Percentiles rank a stretch among this genome's conserved stretches.
Conservation (phyloP, 2,797 vertebrate genomes). For the Clarias fuscus region DNA sequence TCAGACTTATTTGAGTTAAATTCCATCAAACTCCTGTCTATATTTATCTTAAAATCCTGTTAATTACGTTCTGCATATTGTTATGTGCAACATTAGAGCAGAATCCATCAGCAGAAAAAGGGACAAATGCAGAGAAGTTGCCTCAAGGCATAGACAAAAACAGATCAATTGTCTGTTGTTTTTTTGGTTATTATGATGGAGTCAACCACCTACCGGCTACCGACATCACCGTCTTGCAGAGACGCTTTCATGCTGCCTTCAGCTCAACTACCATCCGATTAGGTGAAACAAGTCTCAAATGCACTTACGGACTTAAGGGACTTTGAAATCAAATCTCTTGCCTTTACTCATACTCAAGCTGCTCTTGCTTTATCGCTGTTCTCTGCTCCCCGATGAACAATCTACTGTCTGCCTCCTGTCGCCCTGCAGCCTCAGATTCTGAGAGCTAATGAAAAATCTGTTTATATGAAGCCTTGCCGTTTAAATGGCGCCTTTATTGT, state of each 20-base stretch:
- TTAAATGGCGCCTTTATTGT: constrained; percentile 41
- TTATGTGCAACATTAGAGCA: background rate
- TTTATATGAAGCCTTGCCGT: constrained; percentile 62
- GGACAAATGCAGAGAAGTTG: constrained; percentile 6
- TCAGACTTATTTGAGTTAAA: background rate
- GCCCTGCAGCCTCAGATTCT: constrained; percentile 41
- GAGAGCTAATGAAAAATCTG: constrained; percentile 63
- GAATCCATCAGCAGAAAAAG: constrained; percentile 6
- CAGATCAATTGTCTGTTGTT: background rate
- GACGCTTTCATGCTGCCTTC: constrained; percentile 28
- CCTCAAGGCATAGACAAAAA: constrained; percentile 9
- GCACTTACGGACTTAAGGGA: constrained; percentile 44
- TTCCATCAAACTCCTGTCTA: background rate
- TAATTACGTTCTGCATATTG: background rate
- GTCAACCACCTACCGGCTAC: constrained; percentile 1
- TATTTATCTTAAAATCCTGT: background rate
- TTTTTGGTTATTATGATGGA: constrained; percentile 13
- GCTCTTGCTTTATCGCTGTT: constrained; percentile 30
- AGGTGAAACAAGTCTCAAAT: constrained; percentile 49
- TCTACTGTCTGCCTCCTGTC: constrained; percentile 47
- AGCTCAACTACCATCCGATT: constrained; percentile 41
- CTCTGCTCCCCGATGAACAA: constrained; percentile 47
- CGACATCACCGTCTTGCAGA: background rate
- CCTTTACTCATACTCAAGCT: constrained; percentile 36
- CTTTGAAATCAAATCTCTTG: constrained; percentile 51